Base-by-base conservation (phyloP, 2,888 invertebrate species). In the Apantesis nais region DNA sequence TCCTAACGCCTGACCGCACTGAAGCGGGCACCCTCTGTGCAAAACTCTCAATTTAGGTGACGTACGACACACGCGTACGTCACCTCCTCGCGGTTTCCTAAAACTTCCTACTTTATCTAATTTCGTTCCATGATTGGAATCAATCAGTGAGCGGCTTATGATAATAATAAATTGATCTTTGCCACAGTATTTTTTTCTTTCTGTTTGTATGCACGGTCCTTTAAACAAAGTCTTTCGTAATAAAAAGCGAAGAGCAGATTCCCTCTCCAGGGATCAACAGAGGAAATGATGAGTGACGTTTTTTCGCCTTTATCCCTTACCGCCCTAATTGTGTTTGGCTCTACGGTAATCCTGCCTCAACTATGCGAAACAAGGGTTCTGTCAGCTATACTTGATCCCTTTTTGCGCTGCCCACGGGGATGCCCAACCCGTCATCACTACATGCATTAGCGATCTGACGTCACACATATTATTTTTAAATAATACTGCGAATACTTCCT, bases 321-420 rank as follows among this genome's bases (percentile, higher is more conserved):
- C 37, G 29, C 31, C 25, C 39, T 70, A 70, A 73, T 69, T 73
- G 72, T 66, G 67, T 69, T 64, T 60, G 19, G 62, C 41, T 44
- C 31, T 41, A 16, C 19, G n/a, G 52, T 29, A 52, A 67, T 29
- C 67, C 71, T 60, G 31, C 63, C 67, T 64, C 63, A 67, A 62
- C 52, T 62, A 25, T 58, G 5, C 19, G 16, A 34, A 48, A 61
- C 52, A 58, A n/a, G 62, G 62, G 63, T 37, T 37, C 22, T 62
- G 58, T 61, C 60, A 60, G 68, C 31, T 29, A n/a, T 64, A 19
- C 58, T 52, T 63, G 60, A 48, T 60, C 66, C 66, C 68, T 72
- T 52, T 61, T 48, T 70, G 37, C 29, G 11, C 22, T 62, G 62
- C 62, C 71, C 64, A 4, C 34, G 67, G 61, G 67, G 37, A 63